These are phyloP conservation scores for Sebastes hubbsi DNA, from an alignment of 2,797 vertebrate genomes.

Conservation along the genomic window DNA sequence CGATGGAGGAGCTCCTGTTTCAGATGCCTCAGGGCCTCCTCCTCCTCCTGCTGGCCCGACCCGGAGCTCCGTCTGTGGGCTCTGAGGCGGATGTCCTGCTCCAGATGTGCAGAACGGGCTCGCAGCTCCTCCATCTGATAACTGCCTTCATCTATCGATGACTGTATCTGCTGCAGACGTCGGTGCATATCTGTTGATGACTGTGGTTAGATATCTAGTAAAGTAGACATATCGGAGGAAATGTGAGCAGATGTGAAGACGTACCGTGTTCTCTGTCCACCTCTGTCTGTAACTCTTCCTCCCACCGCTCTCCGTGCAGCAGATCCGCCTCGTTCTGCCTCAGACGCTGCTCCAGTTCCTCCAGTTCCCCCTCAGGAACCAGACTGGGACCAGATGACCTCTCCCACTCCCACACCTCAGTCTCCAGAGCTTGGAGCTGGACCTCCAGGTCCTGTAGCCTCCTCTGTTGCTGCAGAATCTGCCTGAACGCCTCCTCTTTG, in stretches of 20 bases:
- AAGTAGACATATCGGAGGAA: background rate
- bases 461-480: conserved; percentile 84
- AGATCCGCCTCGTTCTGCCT: conserved; percentile 85
- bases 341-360: conserved; percentile 80
- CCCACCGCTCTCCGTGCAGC: conserved; percentile 83
- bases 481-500: conserved; percentile 85
- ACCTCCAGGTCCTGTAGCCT: conserved; percentile 81
- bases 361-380: conserved; percentile 74
- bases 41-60: conserved; percentile 42
- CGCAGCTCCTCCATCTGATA: conserved; percentile 81
- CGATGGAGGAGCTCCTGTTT: conserved; percentile 85
- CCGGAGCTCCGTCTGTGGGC: conserved; percentile 59
- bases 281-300: conserved; percentile 84
- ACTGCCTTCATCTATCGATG: conserved; percentile 80
- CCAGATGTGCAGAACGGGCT: conserved; percentile 74
- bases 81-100: conserved; percentile 79
- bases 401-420: conserved; percentile 75
- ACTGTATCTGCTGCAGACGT: conserved; percentile 77
- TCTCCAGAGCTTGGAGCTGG: conserved; percentile 79
- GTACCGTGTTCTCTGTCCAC: conserved; percentile 83
- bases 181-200: conserved; percentile 70
- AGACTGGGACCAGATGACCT: conserved; percentile 1
- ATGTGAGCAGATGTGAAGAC: background rate
- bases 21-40: conserved; percentile 79
- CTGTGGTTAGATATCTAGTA: background rate